Base-by-base conservation (phyloP, 2,113 vertebrate genomes). In the Capricornis sumatraensis region DNA sequence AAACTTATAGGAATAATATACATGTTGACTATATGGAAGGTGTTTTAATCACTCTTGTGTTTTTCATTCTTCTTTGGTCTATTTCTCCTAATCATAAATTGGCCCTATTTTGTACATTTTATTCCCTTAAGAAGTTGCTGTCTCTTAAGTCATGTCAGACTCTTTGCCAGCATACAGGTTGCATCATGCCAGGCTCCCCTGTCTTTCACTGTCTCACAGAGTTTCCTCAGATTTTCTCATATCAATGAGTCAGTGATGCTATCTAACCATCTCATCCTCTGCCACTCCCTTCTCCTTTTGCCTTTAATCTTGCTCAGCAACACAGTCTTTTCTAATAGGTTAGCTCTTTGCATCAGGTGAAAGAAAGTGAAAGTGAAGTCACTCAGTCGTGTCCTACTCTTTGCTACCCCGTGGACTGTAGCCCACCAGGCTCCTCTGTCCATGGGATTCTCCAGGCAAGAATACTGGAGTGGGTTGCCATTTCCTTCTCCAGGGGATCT, bases 41-140 rank as follows among this genome's bases (percentile, higher is more conserved):
- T 23, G 27, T 89, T 78, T 93, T 87, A 47, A 47, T 87, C 9
- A 36, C 93, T 91, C 62, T 78, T 52, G 15, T 62, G 7, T 85
- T 91, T 94, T 55, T 15, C 62, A 6, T 89, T 91, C 19, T 33
- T 93, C 47, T 97, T 97, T 91, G n/a, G 25, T 89, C 47, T 33
- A 21, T 87, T 92, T 83, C 36, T 95, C 30, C 5, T 90, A 19
- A 82, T 94, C 55, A 96, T 74, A 95, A 92, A 89, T 87, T 87
- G 76, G 50, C 43, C 87, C 33, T 28, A 67, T 96, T 92, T 28
- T 93, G 47, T 58, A 47, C 30, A 58, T 81, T 36, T 40, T 47
- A 79, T 47, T 86, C 40, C 62, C 81, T 95, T 93, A 85, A 57
- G 78, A 94, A 91, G 40, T 14, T 25, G 21, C 36, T 43, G n/a